Percentiles rank a stretch among this genome's conserved stretches.
Evolutionary conservation across 2,888 invertebrate genomes (phyloP).

Genomic region (Trichogramma dendrolimi): DNA sequence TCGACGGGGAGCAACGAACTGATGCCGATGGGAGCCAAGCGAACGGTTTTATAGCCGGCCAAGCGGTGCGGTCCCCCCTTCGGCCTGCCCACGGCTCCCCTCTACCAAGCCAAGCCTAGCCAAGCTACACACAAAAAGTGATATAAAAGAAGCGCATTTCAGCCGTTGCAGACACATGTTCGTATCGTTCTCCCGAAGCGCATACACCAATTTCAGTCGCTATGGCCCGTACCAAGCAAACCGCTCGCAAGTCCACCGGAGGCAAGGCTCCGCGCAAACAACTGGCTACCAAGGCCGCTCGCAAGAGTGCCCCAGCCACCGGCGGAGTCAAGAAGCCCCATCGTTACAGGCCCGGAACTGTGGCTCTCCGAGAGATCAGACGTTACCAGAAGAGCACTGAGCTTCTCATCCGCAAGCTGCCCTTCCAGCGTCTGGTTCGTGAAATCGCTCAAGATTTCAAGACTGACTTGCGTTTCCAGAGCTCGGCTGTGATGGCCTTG

Average conservation of each 20-base stretch:
- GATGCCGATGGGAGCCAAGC: too few species aligned
- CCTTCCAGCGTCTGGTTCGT: constrained; percentile 12
- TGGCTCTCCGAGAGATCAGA: constrained; percentile 11
- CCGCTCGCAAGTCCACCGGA: constrained; percentile 12
- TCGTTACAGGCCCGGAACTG: constrained; percentile 12
- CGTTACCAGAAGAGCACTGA: constrained; percentile 13
- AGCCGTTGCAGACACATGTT: too few species aligned
- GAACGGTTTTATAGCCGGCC: too few species aligned
- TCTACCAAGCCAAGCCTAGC: background rate
- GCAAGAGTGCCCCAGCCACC: constrained; percentile 9
- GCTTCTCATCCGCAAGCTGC: constrained; percentile 12
- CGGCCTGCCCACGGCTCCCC: too few species aligned
- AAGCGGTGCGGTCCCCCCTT: too few species aligned
- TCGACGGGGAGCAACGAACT: too few species aligned
- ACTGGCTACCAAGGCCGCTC: constrained; percentile 8
- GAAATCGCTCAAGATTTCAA: constrained; percentile 14
- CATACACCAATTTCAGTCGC: too few species aligned
- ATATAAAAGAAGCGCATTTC: too few species aligned
- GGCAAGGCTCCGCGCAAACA: constrained; percentile 8
- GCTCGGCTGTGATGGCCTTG: constrained; percentile 7
- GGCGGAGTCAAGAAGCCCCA: constrained; percentile 16
- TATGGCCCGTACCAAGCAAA: constrained; percentile 14
- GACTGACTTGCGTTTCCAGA: constrained; percentile 12
- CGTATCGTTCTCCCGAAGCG: too few species aligned
- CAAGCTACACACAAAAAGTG: background rate